These are phyloP conservation scores for Kryptolebias ocellatus DNA, from an alignment of 2,797 vertebrate genomes.

Conservation along the genomic window DNA sequence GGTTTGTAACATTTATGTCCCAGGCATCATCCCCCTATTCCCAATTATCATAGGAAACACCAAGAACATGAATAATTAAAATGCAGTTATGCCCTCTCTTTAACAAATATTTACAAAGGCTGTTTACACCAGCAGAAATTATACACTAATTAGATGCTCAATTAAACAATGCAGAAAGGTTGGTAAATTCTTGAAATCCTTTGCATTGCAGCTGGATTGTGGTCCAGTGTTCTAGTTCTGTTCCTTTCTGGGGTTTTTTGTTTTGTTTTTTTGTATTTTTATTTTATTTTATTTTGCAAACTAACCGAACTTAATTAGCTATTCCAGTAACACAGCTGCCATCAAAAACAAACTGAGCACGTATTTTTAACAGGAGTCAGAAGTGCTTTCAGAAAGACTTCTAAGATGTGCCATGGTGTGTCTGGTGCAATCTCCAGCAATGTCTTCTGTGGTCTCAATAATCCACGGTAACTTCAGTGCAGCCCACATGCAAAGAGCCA, in stretches of 20 bases:
- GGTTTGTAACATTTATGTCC: background rate
- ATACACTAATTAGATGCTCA: constrained; percentile 3
- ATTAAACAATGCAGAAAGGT: background rate
- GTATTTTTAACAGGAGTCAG: background rate
- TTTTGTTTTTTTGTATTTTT: no score
- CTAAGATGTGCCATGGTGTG: background rate
- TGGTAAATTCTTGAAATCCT: background rate
- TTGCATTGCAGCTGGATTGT: background rate
- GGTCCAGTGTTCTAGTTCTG: background rate
- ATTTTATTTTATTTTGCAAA: no score
- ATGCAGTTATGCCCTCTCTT: background rate
- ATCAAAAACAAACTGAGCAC: background rate
- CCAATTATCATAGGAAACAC: background rate
- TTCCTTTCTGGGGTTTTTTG: no score
- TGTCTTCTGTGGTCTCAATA: background rate
- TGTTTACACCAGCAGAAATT: constrained; percentile 7
- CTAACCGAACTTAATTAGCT: background rate
- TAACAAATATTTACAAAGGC: constrained; percentile 1
- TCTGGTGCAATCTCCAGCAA: background rate
- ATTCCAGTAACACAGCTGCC: background rate
- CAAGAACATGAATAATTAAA: background rate
- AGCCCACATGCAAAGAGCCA: background rate
- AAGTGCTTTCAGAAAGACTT: background rate
- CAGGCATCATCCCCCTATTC: background rate
- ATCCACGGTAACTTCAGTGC: background rate